Evolutionary conservation across 2,113 vertebrate genomes (phyloP).

Genomic region (Bubo blakistoni): DNA sequence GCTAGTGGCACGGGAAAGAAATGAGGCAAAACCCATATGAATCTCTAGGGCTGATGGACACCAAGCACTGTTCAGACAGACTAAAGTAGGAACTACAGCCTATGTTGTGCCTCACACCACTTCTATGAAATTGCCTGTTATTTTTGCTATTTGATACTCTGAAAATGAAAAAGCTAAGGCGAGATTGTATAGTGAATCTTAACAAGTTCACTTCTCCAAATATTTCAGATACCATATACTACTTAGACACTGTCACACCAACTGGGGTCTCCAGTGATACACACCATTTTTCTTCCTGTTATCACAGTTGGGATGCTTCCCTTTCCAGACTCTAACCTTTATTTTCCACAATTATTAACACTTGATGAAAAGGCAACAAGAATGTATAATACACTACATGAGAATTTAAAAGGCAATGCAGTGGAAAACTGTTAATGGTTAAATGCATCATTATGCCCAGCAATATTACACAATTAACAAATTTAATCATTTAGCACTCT

Average conservation of each 20-base stretch:
- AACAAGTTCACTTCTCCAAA: not conserved
- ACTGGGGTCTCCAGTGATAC: not conserved
- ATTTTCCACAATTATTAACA: not conserved
- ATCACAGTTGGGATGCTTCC: not conserved
- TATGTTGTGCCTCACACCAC: not conserved
- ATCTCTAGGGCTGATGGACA: not conserved
- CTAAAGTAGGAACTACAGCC: not conserved
- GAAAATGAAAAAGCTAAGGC: not conserved
- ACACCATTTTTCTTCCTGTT: not conserved
- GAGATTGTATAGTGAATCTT: not conserved
- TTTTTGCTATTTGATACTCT: not conserved
- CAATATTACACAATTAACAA: conserved; percentile 48
- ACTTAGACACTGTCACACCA: not conserved
- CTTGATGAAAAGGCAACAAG: not conserved
- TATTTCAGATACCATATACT: not conserved
- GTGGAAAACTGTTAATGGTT: conserved; percentile 40
- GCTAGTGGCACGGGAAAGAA: not conserved
- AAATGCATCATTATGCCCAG: conserved; percentile 32
- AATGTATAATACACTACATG: not conserved
- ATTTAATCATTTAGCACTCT: conserved; percentile 52
- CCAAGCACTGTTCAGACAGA: not conserved
- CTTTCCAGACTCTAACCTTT: not conserved
- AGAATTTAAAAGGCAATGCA: conserved; percentile 6
- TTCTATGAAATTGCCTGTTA: not conserved
- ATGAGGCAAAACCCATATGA: not conserved